These are phyloP conservation scores for Euzophera pinguis DNA, from an alignment of 2,888 invertebrate genomes.

Conservation along the genomic window DNA sequence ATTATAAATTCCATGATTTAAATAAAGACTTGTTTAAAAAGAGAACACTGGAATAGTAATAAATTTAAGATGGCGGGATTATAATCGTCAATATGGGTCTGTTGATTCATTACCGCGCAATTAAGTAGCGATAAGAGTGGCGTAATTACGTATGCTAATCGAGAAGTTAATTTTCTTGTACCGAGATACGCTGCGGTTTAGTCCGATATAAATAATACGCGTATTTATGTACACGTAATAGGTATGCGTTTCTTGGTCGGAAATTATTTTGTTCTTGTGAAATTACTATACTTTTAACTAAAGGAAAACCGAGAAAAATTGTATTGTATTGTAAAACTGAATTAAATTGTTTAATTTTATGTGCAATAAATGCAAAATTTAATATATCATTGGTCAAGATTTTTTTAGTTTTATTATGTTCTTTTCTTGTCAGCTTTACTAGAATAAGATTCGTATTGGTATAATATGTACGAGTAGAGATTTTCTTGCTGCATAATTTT, in stretches of 20 bases:
- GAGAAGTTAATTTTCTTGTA: constrained; percentile 30
- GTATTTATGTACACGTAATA: background rate
- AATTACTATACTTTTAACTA: too few species aligned
- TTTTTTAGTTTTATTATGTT: too few species aligned
- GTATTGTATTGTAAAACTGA: too few species aligned
- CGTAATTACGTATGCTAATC: constrained; percentile 77
- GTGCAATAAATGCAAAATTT: too few species aligned
- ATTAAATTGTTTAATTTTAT: too few species aligned
- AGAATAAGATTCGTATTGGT: too few species aligned
- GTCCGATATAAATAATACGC: constrained; percentile 25
- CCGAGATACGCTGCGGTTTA: constrained; percentile 30
- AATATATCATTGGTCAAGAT: too few species aligned
- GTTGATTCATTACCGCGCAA: constrained; percentile 70
- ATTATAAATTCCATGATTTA: background rate
- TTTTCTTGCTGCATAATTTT: too few species aligned
- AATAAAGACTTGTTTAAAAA: background rate
- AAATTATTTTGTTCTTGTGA: too few species aligned
- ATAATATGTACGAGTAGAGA: too few species aligned
- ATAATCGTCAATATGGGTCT: constrained; percentile 39
- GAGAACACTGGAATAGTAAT: background rate
- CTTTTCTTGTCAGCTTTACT: too few species aligned
- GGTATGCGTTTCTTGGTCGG: background rate
- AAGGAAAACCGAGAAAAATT: too few species aligned
- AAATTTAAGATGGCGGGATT: constrained; percentile 1
- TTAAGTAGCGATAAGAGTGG: constrained; percentile 69